A percentile compares a stretch with the other conserved stretches of the same genome.
These are phyloP conservation scores for Sebastolobus altivelis DNA, from an alignment of 2,797 vertebrate species.

Conservation along the genomic window DNA sequence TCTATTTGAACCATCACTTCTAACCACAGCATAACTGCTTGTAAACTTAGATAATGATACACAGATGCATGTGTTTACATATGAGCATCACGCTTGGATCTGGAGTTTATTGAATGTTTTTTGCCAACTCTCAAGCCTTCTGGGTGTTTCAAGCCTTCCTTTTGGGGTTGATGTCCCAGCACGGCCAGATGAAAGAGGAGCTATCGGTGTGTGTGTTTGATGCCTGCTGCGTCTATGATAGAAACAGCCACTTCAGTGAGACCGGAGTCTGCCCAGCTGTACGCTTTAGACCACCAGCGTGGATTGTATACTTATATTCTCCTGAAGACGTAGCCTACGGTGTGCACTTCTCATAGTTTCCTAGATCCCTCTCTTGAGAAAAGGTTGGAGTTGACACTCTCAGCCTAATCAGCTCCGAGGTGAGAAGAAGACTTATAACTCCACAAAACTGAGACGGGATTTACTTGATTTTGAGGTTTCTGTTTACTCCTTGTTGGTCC, in stretches of 20 bases:
- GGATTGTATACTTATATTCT: constrained; percentile 28
- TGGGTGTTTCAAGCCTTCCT: constrained; percentile 5
- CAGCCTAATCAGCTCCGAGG: constrained; percentile 3
- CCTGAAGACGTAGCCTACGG: neutral
- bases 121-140: neutral
- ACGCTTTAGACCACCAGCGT: constrained; percentile 46
- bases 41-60: constrained; percentile 29
- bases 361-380: neutral
- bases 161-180: constrained; percentile 25
- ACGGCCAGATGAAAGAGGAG: constrained; percentile 26
- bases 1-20: constrained; percentile 17
- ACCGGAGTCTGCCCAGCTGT: constrained; percentile 53
- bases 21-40: constrained; percentile 4
- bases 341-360: constrained; percentile 7
- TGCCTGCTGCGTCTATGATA: constrained; percentile 35
- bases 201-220: constrained; percentile 39
- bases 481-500: neutral
- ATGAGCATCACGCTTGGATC: neutral
- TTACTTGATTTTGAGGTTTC: neutral
- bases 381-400: constrained; percentile 8
- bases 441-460: neutral
- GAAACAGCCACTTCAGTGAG: constrained; percentile 23
- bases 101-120: constrained; percentile 6
- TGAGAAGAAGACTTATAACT: neutral
- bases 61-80: constrained; percentile 23